Evolutionary conservation across 53 echinoderm and acorn worm genomes (phyloP), one percentile per base, ranked within the genome.

Genomic region (Antedon mediterranea): DNA sequence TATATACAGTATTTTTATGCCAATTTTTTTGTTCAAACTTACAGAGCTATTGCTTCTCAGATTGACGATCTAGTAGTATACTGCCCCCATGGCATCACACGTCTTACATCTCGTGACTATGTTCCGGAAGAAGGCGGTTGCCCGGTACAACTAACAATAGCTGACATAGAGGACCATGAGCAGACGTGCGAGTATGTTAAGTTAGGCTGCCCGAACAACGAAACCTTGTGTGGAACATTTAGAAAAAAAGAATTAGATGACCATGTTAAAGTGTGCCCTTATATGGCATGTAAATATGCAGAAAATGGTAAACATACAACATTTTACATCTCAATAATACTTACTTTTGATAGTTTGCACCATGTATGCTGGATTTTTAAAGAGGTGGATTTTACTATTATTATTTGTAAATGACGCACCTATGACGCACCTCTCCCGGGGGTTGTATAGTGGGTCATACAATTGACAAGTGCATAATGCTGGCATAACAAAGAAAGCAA

Each of bases 31-130:
- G n/a, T n/a, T n/a, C n/a, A n/a, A n/a, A n/a, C n/a, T n/a, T n/a
- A n/a, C n/a, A 94, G 97, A 73, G 92, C 97, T 30, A 91, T 95
- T 30, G 79, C 84, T 43, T 87, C 91, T 0, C 97, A 97, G 78
- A 88, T 97, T 27, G 91, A 90, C 11, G 97, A 89, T 33, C 82
- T 97, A 2, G 83, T 78, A 34, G 81, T 97, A 11, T 97, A 90
- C 84, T 97, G 97, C 83, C 87, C 82, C 30, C 79, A 88, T 80
- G 97, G 97, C 31, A 91, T 97, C 78, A 89, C 87, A 77, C 83
- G 97, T 18, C 83, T 91, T 32, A 82, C 88, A 80, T 97, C 97
- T 4, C 82, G 84, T 31, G 92, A 89, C 72, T 84, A 87, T 27
- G 77, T 97, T 23, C 79, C 79, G 37, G 81, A 87, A 32, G 90